A percentile compares a stretch with the other conserved stretches of the same genome.
Evolutionary conservation across 1,140 invertebrate genomes (phyloP).

Genomic region (Condylostylus longicornis): DNA sequence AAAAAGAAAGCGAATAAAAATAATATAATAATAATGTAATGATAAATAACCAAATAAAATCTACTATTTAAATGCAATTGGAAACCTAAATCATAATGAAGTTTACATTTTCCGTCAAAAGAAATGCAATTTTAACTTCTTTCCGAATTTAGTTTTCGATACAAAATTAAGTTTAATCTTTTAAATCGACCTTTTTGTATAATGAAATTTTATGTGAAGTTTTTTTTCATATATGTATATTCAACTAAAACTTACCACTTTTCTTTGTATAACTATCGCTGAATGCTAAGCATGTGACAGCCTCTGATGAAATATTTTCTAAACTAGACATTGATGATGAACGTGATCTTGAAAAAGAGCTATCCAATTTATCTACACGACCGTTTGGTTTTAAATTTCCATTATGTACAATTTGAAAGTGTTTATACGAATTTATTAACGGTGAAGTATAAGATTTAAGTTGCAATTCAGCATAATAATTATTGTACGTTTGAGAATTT

Average conservation of each 20-base stretch:
- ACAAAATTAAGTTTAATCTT: background rate
- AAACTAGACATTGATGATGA: constrained; percentile 94
- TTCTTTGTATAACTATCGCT: constrained; percentile 91
- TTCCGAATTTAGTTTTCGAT: too few species aligned
- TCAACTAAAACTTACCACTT: constrained; percentile 49
- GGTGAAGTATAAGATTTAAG: too few species aligned
- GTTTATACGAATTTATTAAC: too few species aligned
- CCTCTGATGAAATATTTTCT: constrained; percentile 90
- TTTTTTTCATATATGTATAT: background rate
- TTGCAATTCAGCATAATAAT: too few species aligned
- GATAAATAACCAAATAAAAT: background rate
- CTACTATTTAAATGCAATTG: too few species aligned
- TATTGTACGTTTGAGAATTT: too few species aligned
- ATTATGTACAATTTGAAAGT: too few species aligned
- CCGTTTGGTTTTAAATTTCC: constrained; percentile 39
- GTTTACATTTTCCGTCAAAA: too few species aligned
- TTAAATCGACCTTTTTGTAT: background rate
- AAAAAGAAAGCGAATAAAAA: constrained; percentile 2
- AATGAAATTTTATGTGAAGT: background rate
- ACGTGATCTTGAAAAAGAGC: constrained; percentile 85
- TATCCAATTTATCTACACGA: constrained; percentile 87
- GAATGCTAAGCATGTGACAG: constrained; percentile 89
- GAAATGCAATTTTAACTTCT: too few species aligned
- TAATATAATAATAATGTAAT: background rate
- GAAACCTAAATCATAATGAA: too few species aligned